Percentiles rank a stretch among this genome's conserved stretches.
These are phyloP conservation scores for Eilema caniola DNA, from an alignment of 2,888 invertebrate species.

Conservation along the genomic window DNA sequence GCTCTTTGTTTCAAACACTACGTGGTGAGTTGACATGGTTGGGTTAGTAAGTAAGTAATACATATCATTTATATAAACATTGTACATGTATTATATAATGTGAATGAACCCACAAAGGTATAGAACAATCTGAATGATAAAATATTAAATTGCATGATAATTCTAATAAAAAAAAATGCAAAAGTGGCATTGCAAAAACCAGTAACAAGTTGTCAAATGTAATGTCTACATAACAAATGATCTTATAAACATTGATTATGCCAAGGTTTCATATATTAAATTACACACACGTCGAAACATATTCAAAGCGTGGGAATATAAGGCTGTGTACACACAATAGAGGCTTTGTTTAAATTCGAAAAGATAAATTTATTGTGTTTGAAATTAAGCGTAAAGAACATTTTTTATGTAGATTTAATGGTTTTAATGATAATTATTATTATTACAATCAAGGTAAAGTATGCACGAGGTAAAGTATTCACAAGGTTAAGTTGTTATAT, in stretches of 20 bases:
- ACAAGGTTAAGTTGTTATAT: too few species aligned
- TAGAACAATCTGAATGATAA: background rate
- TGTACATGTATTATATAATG: background rate
- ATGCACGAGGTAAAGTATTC: constrained; percentile 9
- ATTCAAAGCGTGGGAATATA: constrained; percentile 45
- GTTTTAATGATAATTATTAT: constrained; percentile 2
- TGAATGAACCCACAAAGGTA: background rate
- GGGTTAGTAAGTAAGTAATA: background rate
- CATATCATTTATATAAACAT: too few species aligned
- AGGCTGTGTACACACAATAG: constrained; percentile 17
- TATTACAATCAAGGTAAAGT: background rate
- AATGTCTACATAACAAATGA: constrained; percentile 30
- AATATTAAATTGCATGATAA: background rate
- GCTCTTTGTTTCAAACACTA: background rate
- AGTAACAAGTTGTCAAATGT: constrained; percentile 32
- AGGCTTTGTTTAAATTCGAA: constrained; percentile 20
- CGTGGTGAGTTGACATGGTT: background rate
- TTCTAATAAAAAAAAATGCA: background rate
- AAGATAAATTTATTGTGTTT: constrained; percentile 18
- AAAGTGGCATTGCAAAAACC: constrained; percentile 16
- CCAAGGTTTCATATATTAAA: constrained; percentile 48
- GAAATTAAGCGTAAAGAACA: background rate
- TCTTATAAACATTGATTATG: constrained; percentile 45
- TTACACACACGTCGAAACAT: constrained; percentile 36
- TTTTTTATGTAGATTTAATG: background rate